These are phyloP conservation scores for Fukomys damarensis DNA, from an alignment of 2,113 vertebrate species.

Conservation along the genomic window DNA sequence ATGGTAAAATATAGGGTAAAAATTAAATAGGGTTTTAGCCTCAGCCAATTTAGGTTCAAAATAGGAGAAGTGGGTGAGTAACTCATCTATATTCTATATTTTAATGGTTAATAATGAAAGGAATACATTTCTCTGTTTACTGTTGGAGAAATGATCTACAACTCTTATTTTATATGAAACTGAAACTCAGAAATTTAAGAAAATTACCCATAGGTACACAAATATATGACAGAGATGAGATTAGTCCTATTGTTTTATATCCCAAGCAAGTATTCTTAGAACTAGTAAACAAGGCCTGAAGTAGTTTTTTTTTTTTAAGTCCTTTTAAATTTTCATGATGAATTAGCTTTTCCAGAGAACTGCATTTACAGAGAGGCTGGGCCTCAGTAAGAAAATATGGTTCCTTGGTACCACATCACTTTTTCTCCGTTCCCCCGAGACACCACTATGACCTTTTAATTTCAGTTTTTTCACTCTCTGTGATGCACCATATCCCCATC, in stretches of 20 bases:
- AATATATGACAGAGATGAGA: neutral
- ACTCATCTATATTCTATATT: neutral
- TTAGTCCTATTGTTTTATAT: neutral
- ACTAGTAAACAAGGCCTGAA: neutral
- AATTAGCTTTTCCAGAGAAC: neutral
- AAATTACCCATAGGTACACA: neutral
- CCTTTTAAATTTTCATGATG: neutral
- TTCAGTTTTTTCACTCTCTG: neutral
- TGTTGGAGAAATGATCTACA: neutral
- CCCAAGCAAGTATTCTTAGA: neutral
- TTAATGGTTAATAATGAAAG: neutral
- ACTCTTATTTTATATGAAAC: neutral
- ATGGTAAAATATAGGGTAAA: neutral
- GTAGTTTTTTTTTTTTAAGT: neutral
- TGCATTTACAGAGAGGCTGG: neutral
- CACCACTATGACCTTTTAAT: conserved; percentile 27
- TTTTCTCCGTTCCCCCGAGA: conserved; percentile 30
- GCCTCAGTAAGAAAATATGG: neutral
- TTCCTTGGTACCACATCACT: neutral
- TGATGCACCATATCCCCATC: neutral
- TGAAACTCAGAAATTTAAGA: neutral
- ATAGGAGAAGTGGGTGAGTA: neutral
- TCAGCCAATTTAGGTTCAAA: neutral
- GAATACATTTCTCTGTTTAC: neutral
- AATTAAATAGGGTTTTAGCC: neutral